Evolutionary conservation across 2,113 vertebrate species (phyloP).

Genomic region (Coptodon rendalli): DNA sequence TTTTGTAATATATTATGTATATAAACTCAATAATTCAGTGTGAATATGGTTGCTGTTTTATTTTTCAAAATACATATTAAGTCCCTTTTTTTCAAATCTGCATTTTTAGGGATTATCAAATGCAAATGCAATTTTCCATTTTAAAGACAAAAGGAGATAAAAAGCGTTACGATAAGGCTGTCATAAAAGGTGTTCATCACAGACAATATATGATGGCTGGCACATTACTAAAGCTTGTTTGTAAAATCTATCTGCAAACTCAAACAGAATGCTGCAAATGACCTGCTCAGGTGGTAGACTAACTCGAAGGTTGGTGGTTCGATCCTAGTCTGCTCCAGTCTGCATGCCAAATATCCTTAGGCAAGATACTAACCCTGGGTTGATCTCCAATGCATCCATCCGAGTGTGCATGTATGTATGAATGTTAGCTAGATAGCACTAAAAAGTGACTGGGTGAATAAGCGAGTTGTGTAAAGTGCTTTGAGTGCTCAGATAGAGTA

Average conservation of each 20-base stretch:
- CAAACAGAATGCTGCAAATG: background rate
- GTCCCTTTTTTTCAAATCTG: background rate
- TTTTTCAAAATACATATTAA: background rate
- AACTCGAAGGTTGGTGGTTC: background rate
- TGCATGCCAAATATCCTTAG: background rate
- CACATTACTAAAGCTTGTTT: background rate
- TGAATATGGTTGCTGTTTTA: background rate
- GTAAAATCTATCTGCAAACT: background rate
- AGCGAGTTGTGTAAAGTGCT: background rate
- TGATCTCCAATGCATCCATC: background rate
- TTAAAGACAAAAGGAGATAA: background rate
- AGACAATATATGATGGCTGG: background rate
- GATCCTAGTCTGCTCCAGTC: background rate
- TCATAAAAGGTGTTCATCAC: background rate
- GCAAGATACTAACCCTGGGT: background rate
- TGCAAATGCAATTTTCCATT: background rate
- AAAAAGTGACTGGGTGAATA: background rate
- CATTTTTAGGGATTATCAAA: background rate
- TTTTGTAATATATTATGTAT: background rate
- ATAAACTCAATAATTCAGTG: background rate
- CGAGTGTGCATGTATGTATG: background rate
- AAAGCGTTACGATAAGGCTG: background rate
- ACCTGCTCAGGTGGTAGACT: background rate
- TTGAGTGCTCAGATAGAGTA: background rate
- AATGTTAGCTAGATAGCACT: background rate